Base-by-base conservation (phyloP, 2,797 vertebrate genomes). In the Staurois parvus region DNA sequence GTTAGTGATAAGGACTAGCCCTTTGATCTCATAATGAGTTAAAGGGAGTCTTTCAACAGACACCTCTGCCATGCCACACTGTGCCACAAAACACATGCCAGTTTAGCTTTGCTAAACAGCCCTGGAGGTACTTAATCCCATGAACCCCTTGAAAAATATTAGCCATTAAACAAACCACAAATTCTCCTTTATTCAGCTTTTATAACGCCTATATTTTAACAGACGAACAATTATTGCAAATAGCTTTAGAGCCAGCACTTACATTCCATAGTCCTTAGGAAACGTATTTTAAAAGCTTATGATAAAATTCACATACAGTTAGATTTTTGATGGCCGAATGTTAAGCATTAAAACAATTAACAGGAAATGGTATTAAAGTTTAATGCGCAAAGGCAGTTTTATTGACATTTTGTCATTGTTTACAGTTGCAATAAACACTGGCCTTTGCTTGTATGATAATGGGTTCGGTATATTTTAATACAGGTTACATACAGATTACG, bases 401-500 rank as follows among this genome's bases (percentile, higher is more conserved):
- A 88, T 85, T 0, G 21, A 90, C 88, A 93, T 91, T 93, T 92
- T 92, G 92, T 88, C 69, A 90, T 90, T 88, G 89, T 85, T 88
- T 86, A 91, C 89, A 91, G 91, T 89, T 90, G 90, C 90, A 92
- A 90, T 94, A 92, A 92, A 91, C 86, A 62, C 79, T 86, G 88
- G 87, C 91, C 88, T 92, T 91, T 92, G 88, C 84, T 84, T 90
- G 42, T 88, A 87, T 91, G 88, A 87, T 40, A 59, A 90, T 92
- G 90, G 91, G 83, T 81, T 87, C 86, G 90, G 77, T 80, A 75
- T 67, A 85, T 73, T 74, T 74, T 80, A 79, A 85, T 85, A 74
- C 52, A 59, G 62, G 72, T 74, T 85, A 37, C 56, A 79, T 67
- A 79, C 37, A 52, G 64, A 74, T 85, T 79, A 79, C 74, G 70